Conservation (phyloP, 2,797 vertebrate species). For the Coregonus suidteri region DNA sequence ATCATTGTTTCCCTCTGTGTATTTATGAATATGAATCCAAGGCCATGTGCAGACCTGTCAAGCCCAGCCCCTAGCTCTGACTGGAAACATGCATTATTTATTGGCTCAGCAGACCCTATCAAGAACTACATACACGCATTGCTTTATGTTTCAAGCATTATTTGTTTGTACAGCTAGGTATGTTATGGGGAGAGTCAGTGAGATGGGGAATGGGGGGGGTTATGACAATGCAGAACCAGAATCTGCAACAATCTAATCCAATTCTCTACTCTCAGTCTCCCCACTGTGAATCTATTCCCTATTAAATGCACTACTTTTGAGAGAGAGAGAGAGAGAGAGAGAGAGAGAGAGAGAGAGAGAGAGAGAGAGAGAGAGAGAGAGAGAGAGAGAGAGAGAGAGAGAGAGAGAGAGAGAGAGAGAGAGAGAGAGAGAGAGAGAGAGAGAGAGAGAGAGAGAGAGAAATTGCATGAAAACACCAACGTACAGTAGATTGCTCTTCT, state of each 20-base stretch:
- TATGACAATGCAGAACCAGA: background rate
- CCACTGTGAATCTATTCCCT: background rate
- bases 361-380: background rate
- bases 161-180: slow-evolving; percentile 13
- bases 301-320: no score
- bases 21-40: slow-evolving; percentile 35
- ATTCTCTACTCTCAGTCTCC: background rate
- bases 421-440: no score
- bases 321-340: no score
- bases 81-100: slow-evolving; percentile 28
- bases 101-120: background rate
- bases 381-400: background rate
- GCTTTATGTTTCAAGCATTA: slow-evolving; percentile 6
- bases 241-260: background rate
- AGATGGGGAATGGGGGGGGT: no score
- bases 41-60: slow-evolving; percentile 19
- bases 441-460: background rate
- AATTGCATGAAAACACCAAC: background rate
- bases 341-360: no score
- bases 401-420: background rate
- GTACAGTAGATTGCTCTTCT: background rate
- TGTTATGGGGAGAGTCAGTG: background rate
- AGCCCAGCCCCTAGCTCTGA: background rate
- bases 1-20: slow-evolving; percentile 34
- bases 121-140: background rate